A percentile compares a stretch with the other conserved stretches of the same genome.
These are phyloP conservation scores for Labeo catla DNA, from an alignment of 2,113 vertebrate species.

Conservation along the genomic window DNA sequence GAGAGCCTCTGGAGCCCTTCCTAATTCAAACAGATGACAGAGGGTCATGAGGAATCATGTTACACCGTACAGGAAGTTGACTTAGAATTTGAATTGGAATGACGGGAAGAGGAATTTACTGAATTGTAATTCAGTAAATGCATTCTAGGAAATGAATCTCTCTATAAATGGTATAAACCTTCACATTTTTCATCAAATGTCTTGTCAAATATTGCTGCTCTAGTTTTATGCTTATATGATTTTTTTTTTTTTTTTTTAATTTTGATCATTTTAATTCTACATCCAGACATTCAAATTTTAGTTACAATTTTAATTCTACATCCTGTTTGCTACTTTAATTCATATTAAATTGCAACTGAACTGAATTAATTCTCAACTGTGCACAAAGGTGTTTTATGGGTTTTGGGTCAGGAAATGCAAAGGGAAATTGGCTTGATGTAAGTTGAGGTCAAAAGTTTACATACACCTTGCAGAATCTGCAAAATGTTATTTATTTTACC, in stretches of 20 bases:
- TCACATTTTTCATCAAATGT: background rate
- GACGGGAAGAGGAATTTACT: background rate
- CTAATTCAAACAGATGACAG: conserved; percentile 8
- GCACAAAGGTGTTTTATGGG: background rate
- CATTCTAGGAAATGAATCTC: background rate
- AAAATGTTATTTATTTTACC: no score
- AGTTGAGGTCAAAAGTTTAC: no score
- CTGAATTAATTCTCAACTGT: background rate
- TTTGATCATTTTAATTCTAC: background rate
- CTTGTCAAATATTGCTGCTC: background rate
- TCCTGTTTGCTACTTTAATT: background rate
- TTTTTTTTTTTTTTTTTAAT: accelerated
- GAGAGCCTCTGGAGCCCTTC: background rate
- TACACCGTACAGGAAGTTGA: background rate
- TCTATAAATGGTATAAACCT: background rate
- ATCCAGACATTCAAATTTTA: background rate
- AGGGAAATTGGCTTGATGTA: conserved; percentile 10
- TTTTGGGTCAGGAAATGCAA: background rate
- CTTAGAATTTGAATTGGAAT: background rate
- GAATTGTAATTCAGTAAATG: background rate
- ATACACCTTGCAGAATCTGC: no score
- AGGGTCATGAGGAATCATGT: background rate
- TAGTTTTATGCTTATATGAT: background rate
- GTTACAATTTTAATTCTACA: background rate
- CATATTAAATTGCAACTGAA: background rate